A percentile compares a stretch with the other conserved stretches of the same genome.
Conservation (phyloP, 2,113 vertebrate species). For the Procavia capensis region DNA sequence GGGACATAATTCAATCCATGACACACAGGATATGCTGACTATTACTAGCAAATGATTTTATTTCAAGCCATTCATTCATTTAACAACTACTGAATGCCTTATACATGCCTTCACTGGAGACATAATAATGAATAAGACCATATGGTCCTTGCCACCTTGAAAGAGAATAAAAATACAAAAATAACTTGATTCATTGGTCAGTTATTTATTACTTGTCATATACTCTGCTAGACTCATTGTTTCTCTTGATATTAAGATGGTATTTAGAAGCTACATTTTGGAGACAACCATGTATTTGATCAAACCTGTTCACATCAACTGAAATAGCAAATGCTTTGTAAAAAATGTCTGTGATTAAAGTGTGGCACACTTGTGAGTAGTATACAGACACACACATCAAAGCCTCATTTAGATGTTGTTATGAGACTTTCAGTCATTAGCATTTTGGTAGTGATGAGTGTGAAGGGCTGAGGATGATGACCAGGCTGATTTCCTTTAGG, state of each 20-base stretch:
- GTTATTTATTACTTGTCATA: conserved; percentile 2
- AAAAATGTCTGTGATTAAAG: conserved; percentile 5
- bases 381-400: neutral
- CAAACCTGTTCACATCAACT: neutral
- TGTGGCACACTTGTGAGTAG: conserved; percentile 32
- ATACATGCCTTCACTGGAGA: neutral
- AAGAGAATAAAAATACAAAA: conserved; percentile 25
- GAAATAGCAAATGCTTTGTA: conserved; percentile 25
- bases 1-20: no score
- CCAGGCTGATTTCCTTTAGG: conserved; percentile 20
- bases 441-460: conserved; percentile 30
- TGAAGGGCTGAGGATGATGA: conserved; percentile 22
- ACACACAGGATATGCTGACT: neutral
- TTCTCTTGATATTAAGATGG: conserved; percentile 57
- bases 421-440: neutral
- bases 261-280: conserved; percentile 24
- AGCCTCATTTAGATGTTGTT: conserved; percentile 1
- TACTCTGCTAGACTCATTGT: neutral
- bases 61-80: conserved; percentile 18
- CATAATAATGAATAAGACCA: neutral
- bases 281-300: conserved; percentile 17
- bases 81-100: neutral
- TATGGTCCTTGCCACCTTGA: conserved; percentile 1
- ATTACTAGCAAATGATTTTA: conserved; percentile 20
- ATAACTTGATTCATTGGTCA: conserved; percentile 4